Evolutionary conservation across 2,888 invertebrate genomes (phyloP).

Genomic region (Patella ulyssiponensis): DNA sequence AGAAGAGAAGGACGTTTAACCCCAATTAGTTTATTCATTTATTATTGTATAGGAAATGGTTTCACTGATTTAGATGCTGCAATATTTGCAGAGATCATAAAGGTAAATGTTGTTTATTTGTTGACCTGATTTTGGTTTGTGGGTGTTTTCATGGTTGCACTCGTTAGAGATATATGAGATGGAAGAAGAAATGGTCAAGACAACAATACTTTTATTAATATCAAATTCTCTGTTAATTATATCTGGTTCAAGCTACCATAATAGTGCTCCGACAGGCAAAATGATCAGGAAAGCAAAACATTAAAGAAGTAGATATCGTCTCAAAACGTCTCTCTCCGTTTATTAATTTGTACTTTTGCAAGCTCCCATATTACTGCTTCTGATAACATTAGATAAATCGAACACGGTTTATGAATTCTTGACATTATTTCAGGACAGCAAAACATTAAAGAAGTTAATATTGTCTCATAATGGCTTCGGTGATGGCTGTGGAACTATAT

Average conservation of each 20-base stretch:
- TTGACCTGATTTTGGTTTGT: background rate
- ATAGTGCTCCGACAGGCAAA: background rate
- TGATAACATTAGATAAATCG: no score
- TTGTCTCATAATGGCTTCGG: slow-evolving; percentile 56
- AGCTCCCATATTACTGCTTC: no score
- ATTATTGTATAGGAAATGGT: slow-evolving; percentile 46
- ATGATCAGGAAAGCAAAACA: slow-evolving; percentile 38
- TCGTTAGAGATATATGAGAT: background rate
- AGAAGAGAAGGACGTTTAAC: background rate
- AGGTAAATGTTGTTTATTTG: slow-evolving; percentile 36
- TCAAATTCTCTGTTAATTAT: background rate
- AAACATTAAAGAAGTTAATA: slow-evolving; percentile 44
- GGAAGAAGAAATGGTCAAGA: background rate
- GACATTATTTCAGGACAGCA: slow-evolving; percentile 38
- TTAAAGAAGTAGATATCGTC: slow-evolving; percentile 49
- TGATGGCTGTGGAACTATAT: slow-evolving; percentile 45
- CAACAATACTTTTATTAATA: background rate
- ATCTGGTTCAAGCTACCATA: no score
- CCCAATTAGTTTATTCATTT: background rate
- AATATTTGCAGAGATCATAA: slow-evolving; percentile 45
- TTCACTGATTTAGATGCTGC: slow-evolving; percentile 48
- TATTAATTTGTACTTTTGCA: no score
- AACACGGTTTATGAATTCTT: background rate
- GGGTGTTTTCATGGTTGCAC: no score
- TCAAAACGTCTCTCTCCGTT: slow-evolving; percentile 48